Percentiles rank a stretch among this genome's conserved stretches.
These are phyloP conservation scores for Hyalella azteca DNA, from an alignment of 2,888 invertebrate species.

Conservation along the genomic window DNA sequence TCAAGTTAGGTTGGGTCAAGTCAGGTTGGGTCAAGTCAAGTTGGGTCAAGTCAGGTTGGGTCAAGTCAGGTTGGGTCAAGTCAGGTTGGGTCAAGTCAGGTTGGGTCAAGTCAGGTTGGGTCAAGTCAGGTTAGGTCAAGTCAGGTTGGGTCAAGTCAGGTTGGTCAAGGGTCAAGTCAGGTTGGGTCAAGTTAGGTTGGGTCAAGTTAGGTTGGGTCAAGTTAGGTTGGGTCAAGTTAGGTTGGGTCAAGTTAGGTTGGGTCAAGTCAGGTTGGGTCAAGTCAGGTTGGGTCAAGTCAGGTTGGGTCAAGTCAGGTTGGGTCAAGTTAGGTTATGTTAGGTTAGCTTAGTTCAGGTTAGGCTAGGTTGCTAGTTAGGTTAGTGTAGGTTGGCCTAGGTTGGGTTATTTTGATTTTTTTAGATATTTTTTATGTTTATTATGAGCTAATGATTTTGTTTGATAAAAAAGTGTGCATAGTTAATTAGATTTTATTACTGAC, in stretches of 20 bases:
- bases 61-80: neutral
- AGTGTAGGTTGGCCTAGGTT: neutral
- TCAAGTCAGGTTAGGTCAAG: constrained; percentile 4
- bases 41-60: neutral
- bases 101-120: constrained; percentile 4
- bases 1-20: constrained; percentile 9
- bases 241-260: neutral
- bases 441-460: too few relatives aligned
- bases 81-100: constrained; percentile 9
- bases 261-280: neutral
- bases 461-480: too few relatives aligned
- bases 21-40: neutral
- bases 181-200: constrained; percentile 2
- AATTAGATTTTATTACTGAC: too few relatives aligned
- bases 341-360: neutral
- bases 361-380: neutral
- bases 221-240: neutral
- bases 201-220: constrained; percentile 3
- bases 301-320: constrained; percentile 10
- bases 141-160: constrained; percentile 12
- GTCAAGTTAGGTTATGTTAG: neutral
- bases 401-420: too few relatives aligned
- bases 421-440: too few relatives aligned
- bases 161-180: neutral
- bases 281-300: constrained; percentile 9